phyloP scores from a whole-genome alignment of 2,797 vertebrate genomes.

The Melopsittacus undulatus region DNA sequence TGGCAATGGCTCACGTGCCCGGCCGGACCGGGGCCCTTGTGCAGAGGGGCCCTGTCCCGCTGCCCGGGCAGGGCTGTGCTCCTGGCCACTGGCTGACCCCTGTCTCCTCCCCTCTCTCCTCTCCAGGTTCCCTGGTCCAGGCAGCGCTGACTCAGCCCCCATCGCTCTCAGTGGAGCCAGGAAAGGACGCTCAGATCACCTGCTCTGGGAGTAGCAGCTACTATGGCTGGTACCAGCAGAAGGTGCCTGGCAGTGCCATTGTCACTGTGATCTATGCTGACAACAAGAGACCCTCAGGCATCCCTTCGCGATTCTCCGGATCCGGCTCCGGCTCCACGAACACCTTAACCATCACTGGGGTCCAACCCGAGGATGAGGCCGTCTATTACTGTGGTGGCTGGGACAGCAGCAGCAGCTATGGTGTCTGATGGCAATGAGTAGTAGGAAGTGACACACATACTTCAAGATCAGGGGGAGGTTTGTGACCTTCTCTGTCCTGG shows the following conservation, averaged over 20 bases:
- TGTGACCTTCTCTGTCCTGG: too few relatives aligned
- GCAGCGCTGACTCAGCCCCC: background rate
- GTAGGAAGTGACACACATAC: too few relatives aligned
- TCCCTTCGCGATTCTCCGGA: background rate
- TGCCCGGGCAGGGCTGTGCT: background rate
- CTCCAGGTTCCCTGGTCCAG: constrained; percentile 15
- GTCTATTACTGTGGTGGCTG: background rate
- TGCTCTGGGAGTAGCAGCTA: too few relatives aligned
- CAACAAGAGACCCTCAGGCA: accelerated
- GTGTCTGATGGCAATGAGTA: too few relatives aligned
- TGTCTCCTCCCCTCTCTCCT: background rate
- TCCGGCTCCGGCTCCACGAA: accelerated
- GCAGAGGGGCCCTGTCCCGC: accelerated
- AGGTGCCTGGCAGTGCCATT: background rate
- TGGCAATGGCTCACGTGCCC: background rate
- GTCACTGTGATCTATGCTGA: background rate
- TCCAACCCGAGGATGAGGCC: background rate
- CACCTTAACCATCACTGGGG: background rate
- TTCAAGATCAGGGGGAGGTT: too few relatives aligned
- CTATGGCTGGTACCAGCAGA: too few relatives aligned
- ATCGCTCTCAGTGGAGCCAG: background rate
- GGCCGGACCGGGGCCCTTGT: background rate
- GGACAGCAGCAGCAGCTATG: background rate
- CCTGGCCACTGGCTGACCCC: background rate
- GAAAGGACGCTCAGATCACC: background rate